Conservation (phyloP, 1,140 invertebrate species). For the Heliconius hermathena region DNA sequence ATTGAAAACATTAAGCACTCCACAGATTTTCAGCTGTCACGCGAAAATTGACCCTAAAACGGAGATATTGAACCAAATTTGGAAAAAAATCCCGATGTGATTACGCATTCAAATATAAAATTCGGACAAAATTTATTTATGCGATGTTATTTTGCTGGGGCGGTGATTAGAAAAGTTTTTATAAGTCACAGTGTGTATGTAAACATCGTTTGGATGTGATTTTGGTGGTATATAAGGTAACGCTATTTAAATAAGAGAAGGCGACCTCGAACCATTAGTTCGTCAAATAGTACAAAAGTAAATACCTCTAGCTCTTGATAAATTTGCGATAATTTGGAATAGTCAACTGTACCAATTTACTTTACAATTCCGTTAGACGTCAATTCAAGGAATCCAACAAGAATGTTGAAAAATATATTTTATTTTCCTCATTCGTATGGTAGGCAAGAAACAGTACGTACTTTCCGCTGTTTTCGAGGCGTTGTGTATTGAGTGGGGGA, state of each 20-base stretch:
- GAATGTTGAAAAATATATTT: too few species aligned
- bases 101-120: conserved; percentile 74
- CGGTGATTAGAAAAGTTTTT: conserved; percentile 74
- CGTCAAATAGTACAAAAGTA: background rate
- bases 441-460: too few species aligned
- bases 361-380: too few species aligned
- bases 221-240: conserved; percentile 2
- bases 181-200: conserved; percentile 47
- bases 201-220: conserved; percentile 26
- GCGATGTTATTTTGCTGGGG: conserved; percentile 65
- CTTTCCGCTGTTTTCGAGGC: too few species aligned
- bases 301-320: background rate
- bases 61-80: conserved; percentile 46
- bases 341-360: background rate
- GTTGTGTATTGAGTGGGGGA: too few species aligned
- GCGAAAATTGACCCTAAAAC: conserved; percentile 56
- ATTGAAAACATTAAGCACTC: conserved; percentile 81
- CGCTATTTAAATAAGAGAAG: background rate
- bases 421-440: too few species aligned
- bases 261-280: background rate
- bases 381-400: too few species aligned
- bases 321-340: background rate
- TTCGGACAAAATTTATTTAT: conserved; percentile 75
- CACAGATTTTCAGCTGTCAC: conserved; percentile 56
- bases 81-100: conserved; percentile 39